Evolutionary conservation across 92 coral and sea anemone species (phyloP).

Genomic region (Pocillopora grandis): DNA sequence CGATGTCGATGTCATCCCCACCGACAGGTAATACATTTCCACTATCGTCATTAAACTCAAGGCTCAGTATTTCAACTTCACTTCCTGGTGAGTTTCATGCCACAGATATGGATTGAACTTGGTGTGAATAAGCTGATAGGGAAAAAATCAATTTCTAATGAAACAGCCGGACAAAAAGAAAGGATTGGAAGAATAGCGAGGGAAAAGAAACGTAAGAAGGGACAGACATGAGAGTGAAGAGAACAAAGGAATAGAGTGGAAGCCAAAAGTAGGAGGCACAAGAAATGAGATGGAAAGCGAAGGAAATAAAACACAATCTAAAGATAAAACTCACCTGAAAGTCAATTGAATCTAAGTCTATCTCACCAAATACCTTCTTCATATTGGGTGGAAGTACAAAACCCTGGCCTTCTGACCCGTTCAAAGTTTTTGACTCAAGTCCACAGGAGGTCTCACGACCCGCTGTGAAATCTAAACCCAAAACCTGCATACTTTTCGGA

Average conservation of each 20-base stretch:
- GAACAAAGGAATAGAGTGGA: not conserved
- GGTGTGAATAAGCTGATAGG: constrained; percentile 55
- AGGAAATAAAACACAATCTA: not conserved
- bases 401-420: not conserved
- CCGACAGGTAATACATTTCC: constrained; percentile 52
- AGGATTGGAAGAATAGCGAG: not conserved
- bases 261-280: not conserved
- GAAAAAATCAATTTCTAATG: not conserved
- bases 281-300: not conserved
- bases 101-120: constrained; percentile 70
- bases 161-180: not conserved
- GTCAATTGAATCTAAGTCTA: constrained; percentile 1
- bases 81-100: constrained; percentile 54
- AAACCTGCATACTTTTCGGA: too few relatives aligned
- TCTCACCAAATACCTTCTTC: not conserved
- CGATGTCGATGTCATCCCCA: constrained; percentile 58
- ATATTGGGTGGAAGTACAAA: constrained; percentile 21
- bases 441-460: constrained; percentile 29
- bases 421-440: constrained; percentile 7
- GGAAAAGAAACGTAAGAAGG: not conserved
- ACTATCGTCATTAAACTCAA: constrained; percentile 51
- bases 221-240: not conserved
- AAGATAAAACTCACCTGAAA: not conserved
- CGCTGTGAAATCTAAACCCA: not conserved
- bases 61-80: constrained; percentile 65